Percentiles rank a stretch among this genome's conserved stretches.
Conservation (phyloP, 1,140 invertebrate species). For the Maconellicoccus hirsutus region DNA sequence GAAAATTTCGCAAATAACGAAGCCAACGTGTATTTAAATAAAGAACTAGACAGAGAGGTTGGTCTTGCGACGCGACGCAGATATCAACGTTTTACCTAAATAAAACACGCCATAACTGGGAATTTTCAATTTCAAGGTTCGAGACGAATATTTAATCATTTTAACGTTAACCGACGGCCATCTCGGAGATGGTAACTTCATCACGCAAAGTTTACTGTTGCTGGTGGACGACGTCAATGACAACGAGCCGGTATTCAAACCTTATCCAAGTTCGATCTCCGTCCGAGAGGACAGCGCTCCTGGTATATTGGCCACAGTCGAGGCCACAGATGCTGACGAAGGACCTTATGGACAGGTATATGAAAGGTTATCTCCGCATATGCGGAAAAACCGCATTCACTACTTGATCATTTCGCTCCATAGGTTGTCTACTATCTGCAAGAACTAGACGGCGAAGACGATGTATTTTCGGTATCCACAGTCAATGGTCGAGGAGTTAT, state of each 20-base stretch:
- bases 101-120: too few relatives aligned
- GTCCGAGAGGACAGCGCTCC: slow-evolving; percentile 64
- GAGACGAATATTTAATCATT: slow-evolving; percentile 77
- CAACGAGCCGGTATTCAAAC: slow-evolving; percentile 74
- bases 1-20: slow-evolving; percentile 65
- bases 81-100: too few relatives aligned
- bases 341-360: slow-evolving; percentile 80
- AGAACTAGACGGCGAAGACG: slow-evolving; percentile 63
- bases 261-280: slow-evolving; percentile 67
- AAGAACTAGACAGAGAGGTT: slow-evolving; percentile 82
- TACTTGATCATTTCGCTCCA: background rate
- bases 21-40: slow-evolving; percentile 76
- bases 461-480: slow-evolving; percentile 66
- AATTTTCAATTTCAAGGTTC: slow-evolving; percentile 48
- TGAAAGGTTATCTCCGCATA: too few relatives aligned
- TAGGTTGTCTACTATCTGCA: slow-evolving; percentile 45
- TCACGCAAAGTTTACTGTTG: slow-evolving; percentile 76
- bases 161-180: slow-evolving; percentile 80
- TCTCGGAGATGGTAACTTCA: slow-evolving; percentile 73
- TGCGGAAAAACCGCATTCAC: too few relatives aligned
- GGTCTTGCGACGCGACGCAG: slow-evolving; percentile 25
- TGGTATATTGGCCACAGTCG: slow-evolving; percentile 61
- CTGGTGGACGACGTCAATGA: slow-evolving; percentile 87
- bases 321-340: slow-evolving; percentile 79
- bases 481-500: slow-evolving; percentile 78